Conservation (phyloP, 2,888 invertebrate species). For the Drosophila dives region DNA sequence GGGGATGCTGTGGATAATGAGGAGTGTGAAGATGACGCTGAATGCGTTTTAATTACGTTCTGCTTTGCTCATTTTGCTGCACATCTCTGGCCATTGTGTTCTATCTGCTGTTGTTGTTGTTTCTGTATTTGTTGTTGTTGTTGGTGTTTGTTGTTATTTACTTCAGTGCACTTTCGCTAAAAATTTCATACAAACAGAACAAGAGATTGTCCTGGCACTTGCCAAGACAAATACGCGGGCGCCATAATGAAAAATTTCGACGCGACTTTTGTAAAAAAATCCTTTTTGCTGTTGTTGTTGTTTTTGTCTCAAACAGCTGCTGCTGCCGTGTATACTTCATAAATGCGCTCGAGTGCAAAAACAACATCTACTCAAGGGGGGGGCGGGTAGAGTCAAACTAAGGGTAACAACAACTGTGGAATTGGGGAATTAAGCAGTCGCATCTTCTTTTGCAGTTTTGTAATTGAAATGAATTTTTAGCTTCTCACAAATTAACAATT, state of each 20-base stretch:
- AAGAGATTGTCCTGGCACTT: slow-evolving; percentile 51
- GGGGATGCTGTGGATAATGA: slow-evolving; percentile 12
- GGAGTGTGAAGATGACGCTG: slow-evolving; percentile 55
- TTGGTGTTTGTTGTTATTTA: slow-evolving; percentile 59
- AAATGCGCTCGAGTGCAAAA: slow-evolving; percentile 50
- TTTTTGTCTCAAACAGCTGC: slow-evolving; percentile 39
- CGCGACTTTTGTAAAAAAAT: slow-evolving; percentile 51
- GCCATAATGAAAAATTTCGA: slow-evolving; percentile 72
- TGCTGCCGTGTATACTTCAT: slow-evolving; percentile 54
- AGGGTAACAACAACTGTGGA: slow-evolving; percentile 6
- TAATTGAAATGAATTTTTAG: slow-evolving; percentile 50
- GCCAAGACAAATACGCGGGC: slow-evolving; percentile 67
- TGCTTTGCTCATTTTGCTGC: slow-evolving; percentile 67
- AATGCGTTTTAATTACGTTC: slow-evolving; percentile 77
- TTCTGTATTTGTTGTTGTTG: slow-evolving; percentile 4
- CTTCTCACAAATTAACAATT: slow-evolving; percentile 48
- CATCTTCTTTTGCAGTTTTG: slow-evolving; percentile 17
- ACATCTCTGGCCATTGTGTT: slow-evolving; percentile 50
- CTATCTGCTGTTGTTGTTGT: slow-evolving; percentile 6
- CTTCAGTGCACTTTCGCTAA: slow-evolving; percentile 59
- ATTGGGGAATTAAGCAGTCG: slow-evolving; percentile 7
- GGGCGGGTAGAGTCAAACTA: background rate
- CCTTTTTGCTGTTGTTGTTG: slow-evolving; percentile 20
- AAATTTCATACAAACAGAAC: slow-evolving; percentile 53
- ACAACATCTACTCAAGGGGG: slow-evolving; percentile 24